Evolutionary conservation across 2,888 invertebrate species (phyloP).

Genomic region (Neoascia interrupta): DNA sequence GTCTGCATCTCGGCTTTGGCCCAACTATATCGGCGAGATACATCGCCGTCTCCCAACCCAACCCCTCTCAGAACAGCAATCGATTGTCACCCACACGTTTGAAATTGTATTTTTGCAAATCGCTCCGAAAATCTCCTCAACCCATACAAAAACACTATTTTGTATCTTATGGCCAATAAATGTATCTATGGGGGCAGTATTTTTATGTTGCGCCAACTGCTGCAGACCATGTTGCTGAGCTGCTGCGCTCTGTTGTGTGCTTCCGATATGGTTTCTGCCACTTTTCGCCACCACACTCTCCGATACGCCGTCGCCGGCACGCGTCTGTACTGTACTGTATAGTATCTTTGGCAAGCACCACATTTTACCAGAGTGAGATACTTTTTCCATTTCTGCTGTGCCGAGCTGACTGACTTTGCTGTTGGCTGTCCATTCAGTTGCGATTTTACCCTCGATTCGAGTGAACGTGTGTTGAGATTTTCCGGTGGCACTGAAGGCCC

Average conservation of each 20-base stretch:
- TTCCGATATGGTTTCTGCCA: conserved; percentile 3
- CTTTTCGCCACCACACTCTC: conserved; percentile 57
- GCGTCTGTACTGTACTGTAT: conserved; percentile 56
- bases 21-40: conserved; percentile 24
- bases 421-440: conserved; percentile 50
- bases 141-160: background rate
- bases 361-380: conserved; percentile 44
- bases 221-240: background rate
- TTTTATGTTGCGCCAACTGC: conserved; percentile 14
- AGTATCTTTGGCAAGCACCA: conserved; percentile 31
- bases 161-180: background rate
- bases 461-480: conserved; percentile 54
- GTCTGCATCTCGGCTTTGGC: conserved; percentile 36
- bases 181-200: conserved; percentile 10
- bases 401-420: too few relatives aligned
- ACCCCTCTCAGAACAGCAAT: conserved; percentile 8
- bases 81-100: background rate
- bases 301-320: conserved; percentile 51
- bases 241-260: background rate
- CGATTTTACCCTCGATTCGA: conserved; percentile 68
- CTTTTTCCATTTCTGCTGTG: conserved; percentile 52
- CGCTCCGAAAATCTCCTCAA: conserved; percentile 33
- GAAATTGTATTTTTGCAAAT: conserved; percentile 8
- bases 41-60: background rate
- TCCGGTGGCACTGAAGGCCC: background rate